Evolutionary conservation across 2,113 vertebrate species (phyloP).

Genomic region (Hiodon tergisus): DNA sequence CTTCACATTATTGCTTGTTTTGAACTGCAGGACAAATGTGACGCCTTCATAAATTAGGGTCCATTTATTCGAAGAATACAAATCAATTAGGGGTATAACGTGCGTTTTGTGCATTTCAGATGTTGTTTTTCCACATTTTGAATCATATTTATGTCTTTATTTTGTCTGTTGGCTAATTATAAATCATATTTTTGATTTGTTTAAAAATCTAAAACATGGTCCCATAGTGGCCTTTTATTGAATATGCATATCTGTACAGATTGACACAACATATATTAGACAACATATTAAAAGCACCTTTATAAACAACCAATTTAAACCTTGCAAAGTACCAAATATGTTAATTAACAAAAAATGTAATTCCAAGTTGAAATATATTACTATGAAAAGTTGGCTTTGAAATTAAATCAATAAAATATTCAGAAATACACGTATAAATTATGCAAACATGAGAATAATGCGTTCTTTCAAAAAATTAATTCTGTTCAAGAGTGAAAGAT

Average conservation of each 20-base stretch:
- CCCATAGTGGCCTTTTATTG: constrained; percentile 7
- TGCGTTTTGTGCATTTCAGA: not conserved
- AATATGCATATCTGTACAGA: not conserved
- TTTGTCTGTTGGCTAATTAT: constrained; percentile 18
- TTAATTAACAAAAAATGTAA: not conserved
- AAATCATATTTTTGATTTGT: constrained; percentile 20
- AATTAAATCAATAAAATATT: too few species aligned
- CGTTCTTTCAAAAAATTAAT: too few species aligned
- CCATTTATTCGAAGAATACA: too few species aligned
- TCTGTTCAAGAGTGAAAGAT: too few species aligned
- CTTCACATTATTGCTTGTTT: too few species aligned
- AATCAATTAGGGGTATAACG: too few species aligned
- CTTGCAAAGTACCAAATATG: not conserved
- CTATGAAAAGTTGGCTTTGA: not conserved
- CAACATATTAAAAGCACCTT: not conserved
- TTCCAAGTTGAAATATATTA: not conserved
- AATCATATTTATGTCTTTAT: constrained; percentile 18
- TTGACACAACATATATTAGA: not conserved
- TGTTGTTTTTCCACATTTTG: constrained; percentile 12
- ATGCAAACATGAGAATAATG: not conserved
- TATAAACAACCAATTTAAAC: not conserved
- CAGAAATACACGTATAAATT: not conserved
- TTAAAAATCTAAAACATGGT: not conserved
- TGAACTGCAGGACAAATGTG: too few species aligned
- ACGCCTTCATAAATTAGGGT: too few species aligned